These are phyloP conservation scores for Nomada hirtipes DNA, from an alignment of 2,888 invertebrate genomes.

Conservation along the genomic window DNA sequence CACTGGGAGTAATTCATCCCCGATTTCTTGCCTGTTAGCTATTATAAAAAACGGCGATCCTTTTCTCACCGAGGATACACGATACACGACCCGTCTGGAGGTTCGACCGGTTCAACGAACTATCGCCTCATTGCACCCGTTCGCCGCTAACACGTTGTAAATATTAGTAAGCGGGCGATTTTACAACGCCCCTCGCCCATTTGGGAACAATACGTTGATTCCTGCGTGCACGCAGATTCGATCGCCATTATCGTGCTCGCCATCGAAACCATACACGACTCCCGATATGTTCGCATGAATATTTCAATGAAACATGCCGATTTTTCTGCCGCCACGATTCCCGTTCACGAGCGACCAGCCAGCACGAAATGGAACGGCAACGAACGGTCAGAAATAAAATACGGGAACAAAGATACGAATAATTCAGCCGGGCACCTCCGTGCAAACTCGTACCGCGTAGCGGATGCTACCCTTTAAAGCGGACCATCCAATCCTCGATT, in stretches of 20 bases:
- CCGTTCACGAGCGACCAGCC: neutral
- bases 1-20: slow-evolving; percentile 13
- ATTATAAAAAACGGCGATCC: neutral
- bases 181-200: neutral
- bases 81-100: slow-evolving; percentile 27
- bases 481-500: slow-evolving; percentile 15
- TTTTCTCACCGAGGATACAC: neutral
- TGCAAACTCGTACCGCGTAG: neutral
- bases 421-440: neutral
- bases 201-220: slow-evolving; percentile 36
- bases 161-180: slow-evolving; percentile 36
- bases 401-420: neutral
- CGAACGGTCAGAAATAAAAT: neutral
- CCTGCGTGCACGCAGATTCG: slow-evolving; percentile 21
- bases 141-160: slow-evolving; percentile 21
- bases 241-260: slow-evolving; percentile 28
- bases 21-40: slow-evolving; percentile 14
- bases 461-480: neutral
- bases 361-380: neutral
- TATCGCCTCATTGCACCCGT: slow-evolving; percentile 10
- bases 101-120: slow-evolving; percentile 23
- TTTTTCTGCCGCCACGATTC: slow-evolving; percentile 13
- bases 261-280: neutral
- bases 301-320: slow-evolving; percentile 25
- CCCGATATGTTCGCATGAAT: slow-evolving; percentile 1